phyloP scores from a whole-genome alignment of 1,140 invertebrate genomes.

The Pogonognathellus flavescens region DNA sequence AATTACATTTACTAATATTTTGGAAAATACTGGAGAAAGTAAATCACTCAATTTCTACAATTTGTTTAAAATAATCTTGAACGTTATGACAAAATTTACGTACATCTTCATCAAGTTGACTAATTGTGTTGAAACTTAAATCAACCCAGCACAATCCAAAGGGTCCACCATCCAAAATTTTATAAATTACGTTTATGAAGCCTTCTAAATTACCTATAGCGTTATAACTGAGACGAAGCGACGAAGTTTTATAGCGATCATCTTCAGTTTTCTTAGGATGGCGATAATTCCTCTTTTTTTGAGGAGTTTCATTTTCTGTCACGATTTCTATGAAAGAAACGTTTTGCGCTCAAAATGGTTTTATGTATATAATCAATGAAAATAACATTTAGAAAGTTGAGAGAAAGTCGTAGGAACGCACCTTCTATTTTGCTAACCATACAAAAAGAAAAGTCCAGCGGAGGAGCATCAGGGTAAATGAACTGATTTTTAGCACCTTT shows the following conservation, averaged over 20 bases:
- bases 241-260: conserved; percentile 62
- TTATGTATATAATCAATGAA: no score
- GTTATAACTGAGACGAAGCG: conserved; percentile 65
- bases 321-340: conserved; percentile 60
- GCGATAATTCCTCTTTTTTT: conserved; percentile 52
- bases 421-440: conserved; percentile 60
- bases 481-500: conserved; percentile 38
- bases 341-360: no score
- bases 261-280: conserved; percentile 62
- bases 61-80: no score
- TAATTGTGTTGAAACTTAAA: conserved; percentile 62
- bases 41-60: no score
- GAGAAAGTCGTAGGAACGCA: neutral
- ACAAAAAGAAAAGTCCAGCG: conserved; percentile 64
- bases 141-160: conserved; percentile 65
- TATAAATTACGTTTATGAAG: conserved; percentile 61
- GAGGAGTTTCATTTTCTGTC: conserved; percentile 49
- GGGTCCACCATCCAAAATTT: conserved; percentile 65
- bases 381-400: neutral
- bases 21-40: no score
- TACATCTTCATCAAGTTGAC: conserved; percentile 65
- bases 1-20: no score
- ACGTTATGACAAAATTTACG: no score
- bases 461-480: conserved; percentile 59
- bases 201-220: conserved; percentile 60